phyloP scores from a whole-genome alignment of 1,140 invertebrate species.

The Neodiprion virginianus region DNA sequence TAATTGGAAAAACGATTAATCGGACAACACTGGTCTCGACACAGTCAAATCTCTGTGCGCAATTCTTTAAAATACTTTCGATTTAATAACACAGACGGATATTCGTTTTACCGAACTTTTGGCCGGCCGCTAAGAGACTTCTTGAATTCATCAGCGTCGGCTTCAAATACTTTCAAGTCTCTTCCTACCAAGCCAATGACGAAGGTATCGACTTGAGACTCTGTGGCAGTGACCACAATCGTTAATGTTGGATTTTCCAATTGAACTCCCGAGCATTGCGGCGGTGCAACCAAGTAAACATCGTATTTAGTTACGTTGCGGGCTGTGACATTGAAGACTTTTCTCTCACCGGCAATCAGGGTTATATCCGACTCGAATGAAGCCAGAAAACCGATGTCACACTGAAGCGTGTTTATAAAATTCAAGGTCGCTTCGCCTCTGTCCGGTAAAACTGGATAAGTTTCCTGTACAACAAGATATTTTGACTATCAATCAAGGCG shows the following conservation, averaged over 20 bases:
- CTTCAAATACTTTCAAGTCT: conserved; percentile 19
- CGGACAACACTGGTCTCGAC: no score
- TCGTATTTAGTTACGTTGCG: conserved; percentile 23
- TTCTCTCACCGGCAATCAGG: conserved; percentile 13
- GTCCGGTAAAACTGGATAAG: conserved; percentile 28
- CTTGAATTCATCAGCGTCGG: conserved; percentile 22
- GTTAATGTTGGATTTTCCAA: conserved; percentile 24
- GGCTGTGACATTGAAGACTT: conserved; percentile 25
- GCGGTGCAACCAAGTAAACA: conserved; percentile 26
- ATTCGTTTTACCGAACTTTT: conserved; percentile 25
- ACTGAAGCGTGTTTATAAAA: conserved; percentile 24
- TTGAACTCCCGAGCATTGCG: conserved; percentile 25
- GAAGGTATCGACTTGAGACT: conserved; percentile 27
- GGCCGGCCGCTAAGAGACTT: conserved; percentile 27
- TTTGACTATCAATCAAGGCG: background rate
- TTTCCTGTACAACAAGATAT: conserved; percentile 14
- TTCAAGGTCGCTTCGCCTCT: conserved; percentile 16
- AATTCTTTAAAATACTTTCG: no score
- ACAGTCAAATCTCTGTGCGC: no score
- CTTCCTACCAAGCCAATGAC: conserved; percentile 23
- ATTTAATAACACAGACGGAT: no score
- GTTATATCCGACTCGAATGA: conserved; percentile 19
- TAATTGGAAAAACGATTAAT: no score
- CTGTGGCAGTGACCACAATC: conserved; percentile 9
- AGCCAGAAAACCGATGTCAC: conserved; percentile 21